Conservation (phyloP, 2,113 vertebrate genomes). For the Beaufortia kweichowensis region DNA sequence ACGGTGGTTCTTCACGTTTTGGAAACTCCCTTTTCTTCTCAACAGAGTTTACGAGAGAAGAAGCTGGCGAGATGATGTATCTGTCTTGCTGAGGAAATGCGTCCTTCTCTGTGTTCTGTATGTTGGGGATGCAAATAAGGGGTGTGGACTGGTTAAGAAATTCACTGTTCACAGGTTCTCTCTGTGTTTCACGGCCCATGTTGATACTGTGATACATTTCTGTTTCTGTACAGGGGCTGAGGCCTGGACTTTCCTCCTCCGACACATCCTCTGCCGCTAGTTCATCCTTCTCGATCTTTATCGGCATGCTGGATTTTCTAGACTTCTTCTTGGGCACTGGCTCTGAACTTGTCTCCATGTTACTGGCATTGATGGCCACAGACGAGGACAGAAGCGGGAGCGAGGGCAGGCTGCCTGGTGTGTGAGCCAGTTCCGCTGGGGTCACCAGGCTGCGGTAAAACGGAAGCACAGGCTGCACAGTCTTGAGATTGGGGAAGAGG, state of each 20-base stretch:
- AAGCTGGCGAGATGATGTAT: conserved; percentile 53
- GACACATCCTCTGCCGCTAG: conserved; percentile 75
- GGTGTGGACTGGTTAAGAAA: not conserved
- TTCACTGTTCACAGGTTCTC: not conserved
- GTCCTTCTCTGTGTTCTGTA: not conserved
- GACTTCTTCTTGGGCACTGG: conserved; percentile 94
- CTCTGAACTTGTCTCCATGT: conserved; percentile 74
- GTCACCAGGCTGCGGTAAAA: conserved; percentile 93
- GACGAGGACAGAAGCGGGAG: conserved; percentile 90
- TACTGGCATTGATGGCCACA: conserved; percentile 77
- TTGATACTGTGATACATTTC: conserved; percentile 59
- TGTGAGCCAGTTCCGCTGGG: conserved; percentile 92
- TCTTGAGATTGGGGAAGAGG: conserved; percentile 93
- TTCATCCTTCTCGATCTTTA: conserved; percentile 93
- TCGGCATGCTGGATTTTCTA: conserved; percentile 97
- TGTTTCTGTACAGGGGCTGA: conserved; percentile 63
- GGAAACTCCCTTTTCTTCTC: conserved; percentile 8
- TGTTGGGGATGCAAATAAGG: too few species aligned
- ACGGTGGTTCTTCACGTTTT: conserved; percentile 17
- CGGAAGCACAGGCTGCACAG: conserved; percentile 93
- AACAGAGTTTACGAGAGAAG: conserved; percentile 62
- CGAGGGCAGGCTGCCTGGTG: conserved; percentile 88
- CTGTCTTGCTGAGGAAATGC: conserved; percentile 46
- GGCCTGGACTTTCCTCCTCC: conserved; percentile 77
- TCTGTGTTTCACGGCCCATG: conserved; percentile 24